Evolutionary conservation across 2,888 invertebrate genomes (phyloP).

Genomic region (Brachyopa scutellaris): DNA sequence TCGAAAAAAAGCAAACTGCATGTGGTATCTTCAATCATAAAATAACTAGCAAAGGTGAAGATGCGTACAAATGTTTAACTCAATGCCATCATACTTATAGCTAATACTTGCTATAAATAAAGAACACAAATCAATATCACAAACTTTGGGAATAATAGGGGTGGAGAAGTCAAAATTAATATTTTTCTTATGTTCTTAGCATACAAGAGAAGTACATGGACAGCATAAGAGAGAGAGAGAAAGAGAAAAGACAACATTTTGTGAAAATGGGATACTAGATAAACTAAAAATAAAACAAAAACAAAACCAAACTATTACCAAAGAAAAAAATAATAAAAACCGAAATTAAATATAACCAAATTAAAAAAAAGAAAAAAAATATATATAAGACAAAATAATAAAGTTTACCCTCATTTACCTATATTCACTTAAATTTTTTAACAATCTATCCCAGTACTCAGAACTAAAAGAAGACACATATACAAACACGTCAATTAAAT

Average conservation of each 20-base stretch:
- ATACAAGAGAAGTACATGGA: slow-evolving; percentile 66
- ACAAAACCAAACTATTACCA: neutral
- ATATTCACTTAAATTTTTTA: slow-evolving; percentile 82
- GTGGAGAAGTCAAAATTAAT: slow-evolving; percentile 28
- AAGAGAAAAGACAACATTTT: slow-evolving; percentile 32
- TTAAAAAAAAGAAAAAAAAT: neutral
- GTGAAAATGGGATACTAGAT: slow-evolving; percentile 64
- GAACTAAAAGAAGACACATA: slow-evolving; percentile 81
- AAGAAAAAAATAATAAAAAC: slow-evolving; percentile 10
- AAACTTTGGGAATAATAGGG: slow-evolving; percentile 22
- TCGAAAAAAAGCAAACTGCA: slow-evolving; percentile 29
- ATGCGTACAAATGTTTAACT: slow-evolving; percentile 59
- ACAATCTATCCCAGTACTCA: slow-evolving; percentile 83
- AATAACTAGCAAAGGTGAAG: slow-evolving; percentile 59
- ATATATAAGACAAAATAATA: neutral
- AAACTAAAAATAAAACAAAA: slow-evolving; percentile 20
- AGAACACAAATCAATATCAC: slow-evolving; percentile 61
- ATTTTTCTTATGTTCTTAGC: slow-evolving; percentile 46
- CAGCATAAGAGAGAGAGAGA: slow-evolving; percentile 44
- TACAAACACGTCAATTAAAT: slow-evolving; percentile 73
- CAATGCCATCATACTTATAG: slow-evolving; percentile 60
- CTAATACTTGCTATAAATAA: slow-evolving; percentile 49
- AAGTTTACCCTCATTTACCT: slow-evolving; percentile 78
- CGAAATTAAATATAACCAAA: slow-evolving; percentile 1
- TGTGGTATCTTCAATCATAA: slow-evolving; percentile 24